A percentile compares a stretch with the other conserved stretches of the same genome.
phyloP scores from a whole-genome alignment of 2,797 vertebrate genomes.

The Peromyscus nudipes region DNA sequence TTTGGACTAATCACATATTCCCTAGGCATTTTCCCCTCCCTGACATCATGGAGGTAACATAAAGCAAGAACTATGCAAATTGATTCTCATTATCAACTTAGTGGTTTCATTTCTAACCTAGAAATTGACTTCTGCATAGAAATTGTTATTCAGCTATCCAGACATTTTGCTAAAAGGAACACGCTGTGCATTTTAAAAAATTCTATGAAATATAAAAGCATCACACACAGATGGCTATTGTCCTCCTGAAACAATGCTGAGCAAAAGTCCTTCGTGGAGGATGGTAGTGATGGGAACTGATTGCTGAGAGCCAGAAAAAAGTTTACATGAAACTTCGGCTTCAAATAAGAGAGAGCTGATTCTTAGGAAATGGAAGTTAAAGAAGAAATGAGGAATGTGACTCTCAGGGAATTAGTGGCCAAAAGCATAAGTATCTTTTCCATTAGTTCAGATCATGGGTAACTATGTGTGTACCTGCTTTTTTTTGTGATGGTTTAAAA shows the following conservation, averaged over 20 bases:
- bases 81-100: slow-evolving; percentile 61
- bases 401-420: neutral
- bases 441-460: neutral
- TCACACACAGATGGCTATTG: neutral
- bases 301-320: neutral
- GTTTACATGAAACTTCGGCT: neutral
- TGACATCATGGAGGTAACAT: neutral
- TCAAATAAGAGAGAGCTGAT: neutral
- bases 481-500: neutral
- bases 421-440: neutral
- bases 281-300: neutral
- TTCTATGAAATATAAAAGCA: slow-evolving; percentile 31
- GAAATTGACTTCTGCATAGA: slow-evolving; percentile 47
- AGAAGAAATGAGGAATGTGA: neutral
- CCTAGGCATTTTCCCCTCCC: neutral
- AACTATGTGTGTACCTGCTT: neutral
- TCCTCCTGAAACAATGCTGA: slow-evolving; percentile 23
- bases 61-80: slow-evolving; percentile 68
- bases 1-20: slow-evolving; percentile 44
- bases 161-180: slow-evolving; percentile 47
- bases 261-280: neutral
- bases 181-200: slow-evolving; percentile 2
- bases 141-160: slow-evolving; percentile 52
- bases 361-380: neutral
- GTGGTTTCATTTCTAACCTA: slow-evolving; percentile 53